Evolutionary conservation across 2,113 vertebrate genomes (phyloP).

Genomic region (Zootoca vivipara): DNA sequence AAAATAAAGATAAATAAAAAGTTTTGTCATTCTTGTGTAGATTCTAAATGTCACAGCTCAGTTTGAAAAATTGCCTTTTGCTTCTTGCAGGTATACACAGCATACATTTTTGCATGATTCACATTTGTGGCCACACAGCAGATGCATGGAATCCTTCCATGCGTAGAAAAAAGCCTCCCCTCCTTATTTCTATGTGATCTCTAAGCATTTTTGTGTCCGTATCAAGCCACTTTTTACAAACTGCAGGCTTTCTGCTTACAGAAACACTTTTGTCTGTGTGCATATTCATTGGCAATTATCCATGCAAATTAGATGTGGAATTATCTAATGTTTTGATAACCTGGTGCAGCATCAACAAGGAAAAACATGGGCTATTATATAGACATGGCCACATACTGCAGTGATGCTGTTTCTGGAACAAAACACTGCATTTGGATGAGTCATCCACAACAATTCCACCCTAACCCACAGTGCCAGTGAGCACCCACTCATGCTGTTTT

Average conservation of each 20-base stretch:
- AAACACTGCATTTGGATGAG: conserved; percentile 66
- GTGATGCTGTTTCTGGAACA: conserved; percentile 61
- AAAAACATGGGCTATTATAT: conserved; percentile 32
- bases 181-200: conserved; percentile 3
- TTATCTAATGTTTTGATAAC: conserved; percentile 44
- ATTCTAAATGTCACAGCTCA: neutral
- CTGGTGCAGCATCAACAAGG: conserved; percentile 20
- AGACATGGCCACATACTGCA: conserved; percentile 65
- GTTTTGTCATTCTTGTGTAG: neutral
- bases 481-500: conserved; percentile 45
- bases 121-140: neutral
- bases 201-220: neutral
- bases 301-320: conserved; percentile 35
- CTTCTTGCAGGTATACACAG: neutral
- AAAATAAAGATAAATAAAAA: neutral
- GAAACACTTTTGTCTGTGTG: conserved; percentile 20
- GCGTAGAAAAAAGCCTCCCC: accelerated
- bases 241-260: neutral
- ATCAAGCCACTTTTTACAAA: neutral
- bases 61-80: neutral
- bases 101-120: neutral
- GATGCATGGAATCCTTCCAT: neutral
- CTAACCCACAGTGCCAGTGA: conserved; percentile 37
- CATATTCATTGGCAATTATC: neutral
- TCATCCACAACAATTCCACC: conserved; percentile 54